Evolutionary conservation across 2,888 invertebrate genomes (phyloP).

Genomic region (Hofmannophila pseudospretella): DNA sequence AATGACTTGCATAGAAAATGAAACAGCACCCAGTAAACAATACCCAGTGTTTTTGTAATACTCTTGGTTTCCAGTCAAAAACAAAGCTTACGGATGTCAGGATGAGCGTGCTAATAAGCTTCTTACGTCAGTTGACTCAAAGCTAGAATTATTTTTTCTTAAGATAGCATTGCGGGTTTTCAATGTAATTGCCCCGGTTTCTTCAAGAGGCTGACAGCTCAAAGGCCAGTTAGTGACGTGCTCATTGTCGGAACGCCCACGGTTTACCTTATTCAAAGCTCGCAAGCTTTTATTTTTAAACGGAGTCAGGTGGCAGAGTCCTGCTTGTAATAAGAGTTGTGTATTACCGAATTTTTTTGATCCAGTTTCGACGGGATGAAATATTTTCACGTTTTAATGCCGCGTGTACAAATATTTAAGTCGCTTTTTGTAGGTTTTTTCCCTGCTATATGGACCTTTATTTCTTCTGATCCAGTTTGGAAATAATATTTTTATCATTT

Average conservation of each 20-base stretch:
- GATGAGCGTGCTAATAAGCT: slow-evolving; percentile 68
- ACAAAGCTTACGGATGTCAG: slow-evolving; percentile 39
- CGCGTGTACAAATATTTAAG: not conserved
- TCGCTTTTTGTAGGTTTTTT: slow-evolving; percentile 1
- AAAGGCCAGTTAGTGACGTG: slow-evolving; percentile 69
- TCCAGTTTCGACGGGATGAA: not conserved
- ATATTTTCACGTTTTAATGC: not conserved
- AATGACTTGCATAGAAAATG: no score
- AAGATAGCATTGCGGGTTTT: slow-evolving; percentile 70
- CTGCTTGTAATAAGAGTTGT: slow-evolving; percentile 27
- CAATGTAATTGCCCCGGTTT: slow-evolving; percentile 76
- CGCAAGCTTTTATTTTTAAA: slow-evolving; percentile 51
- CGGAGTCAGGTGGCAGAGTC: slow-evolving; percentile 32
- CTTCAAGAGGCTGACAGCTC: slow-evolving; percentile 74
- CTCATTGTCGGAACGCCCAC: slow-evolving; percentile 74
- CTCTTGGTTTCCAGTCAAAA: no score
- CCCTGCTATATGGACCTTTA: not conserved
- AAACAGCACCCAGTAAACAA: no score
- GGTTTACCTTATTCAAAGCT: slow-evolving; percentile 72
- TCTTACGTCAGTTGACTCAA: slow-evolving; percentile 60
- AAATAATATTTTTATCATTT: no score
- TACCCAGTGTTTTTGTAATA: no score
- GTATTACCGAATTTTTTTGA: slow-evolving; percentile 19
- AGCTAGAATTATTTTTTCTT: slow-evolving; percentile 65
- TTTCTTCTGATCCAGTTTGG: not conserved